Percentiles rank a stretch among this genome's conserved stretches.
These are phyloP conservation scores for Apis mellifera DNA, from an alignment of 1,140 invertebrate species.

Conservation along the genomic window Amel_HAv3.1 CM009934.2:8650501-8651000, in stretches of 20 bases:
- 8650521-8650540: constrained; percentile 47
- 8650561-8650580: background rate
- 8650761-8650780: background rate
- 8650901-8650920: too few species aligned
- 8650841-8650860: background rate
- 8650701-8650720: constrained; percentile 52
- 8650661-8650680: constrained; percentile 61
- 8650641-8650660: background rate
- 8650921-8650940: too few species aligned
- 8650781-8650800: constrained; percentile 7
- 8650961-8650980: too few species aligned
- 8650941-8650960: too few species aligned
- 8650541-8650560: constrained; percentile 53
- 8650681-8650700: constrained; percentile 62
- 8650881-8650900: background rate
- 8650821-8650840: background rate
- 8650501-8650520: constrained; percentile 60
- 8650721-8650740: constrained; percentile 65
- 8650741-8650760: constrained; percentile 61
- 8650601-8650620: too few species aligned
- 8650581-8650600: too few species aligned
- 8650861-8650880: background rate
- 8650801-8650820: background rate
- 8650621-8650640: background rate
- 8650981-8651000: too few species aligned